These are phyloP conservation scores for Pheosia tremula DNA, from an alignment of 2,888 invertebrate species.

Conservation along the genomic window DNA sequence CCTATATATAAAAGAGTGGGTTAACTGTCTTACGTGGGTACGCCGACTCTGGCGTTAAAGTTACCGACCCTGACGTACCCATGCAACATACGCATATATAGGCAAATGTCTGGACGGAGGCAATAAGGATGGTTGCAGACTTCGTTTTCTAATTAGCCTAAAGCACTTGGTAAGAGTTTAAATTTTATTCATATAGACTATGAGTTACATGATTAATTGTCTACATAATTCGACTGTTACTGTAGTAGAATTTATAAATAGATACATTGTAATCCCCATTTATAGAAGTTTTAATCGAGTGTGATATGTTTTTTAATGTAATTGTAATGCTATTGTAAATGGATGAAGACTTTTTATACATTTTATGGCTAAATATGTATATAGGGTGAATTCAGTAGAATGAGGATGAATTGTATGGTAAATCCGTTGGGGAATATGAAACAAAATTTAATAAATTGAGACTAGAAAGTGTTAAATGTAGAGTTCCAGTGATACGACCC, in stretches of 20 bases:
- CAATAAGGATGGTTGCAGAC: constrained; percentile 63
- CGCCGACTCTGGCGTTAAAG: constrained; percentile 9
- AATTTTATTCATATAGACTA: constrained; percentile 20
- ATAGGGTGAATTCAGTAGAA: no score
- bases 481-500: constrained; percentile 65
- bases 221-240: constrained; percentile 27
- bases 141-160: constrained; percentile 33
- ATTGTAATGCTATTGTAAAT: no score
- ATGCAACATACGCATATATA: constrained; percentile 4
- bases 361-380: no score
- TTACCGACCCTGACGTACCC: constrained; percentile 17
- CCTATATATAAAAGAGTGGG: neutral
- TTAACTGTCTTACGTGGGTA: constrained; percentile 4
- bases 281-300: no score
- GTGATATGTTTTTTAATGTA: no score
- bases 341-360: no score
- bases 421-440: constrained; percentile 41
- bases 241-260: constrained; percentile 31
- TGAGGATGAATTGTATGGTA: constrained; percentile 15
- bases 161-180: constrained; percentile 24
- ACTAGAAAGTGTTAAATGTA: constrained; percentile 78
- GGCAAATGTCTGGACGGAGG: constrained; percentile 60
- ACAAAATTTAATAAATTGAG: constrained; percentile 71
- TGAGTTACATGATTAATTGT: constrained; percentile 30
- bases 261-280: neutral